Percentiles rank a stretch among this genome's conserved stretches.
These are phyloP conservation scores for Dasypogon diadema DNA, from an alignment of 2,888 invertebrate species.

Conservation along the genomic window DNA sequence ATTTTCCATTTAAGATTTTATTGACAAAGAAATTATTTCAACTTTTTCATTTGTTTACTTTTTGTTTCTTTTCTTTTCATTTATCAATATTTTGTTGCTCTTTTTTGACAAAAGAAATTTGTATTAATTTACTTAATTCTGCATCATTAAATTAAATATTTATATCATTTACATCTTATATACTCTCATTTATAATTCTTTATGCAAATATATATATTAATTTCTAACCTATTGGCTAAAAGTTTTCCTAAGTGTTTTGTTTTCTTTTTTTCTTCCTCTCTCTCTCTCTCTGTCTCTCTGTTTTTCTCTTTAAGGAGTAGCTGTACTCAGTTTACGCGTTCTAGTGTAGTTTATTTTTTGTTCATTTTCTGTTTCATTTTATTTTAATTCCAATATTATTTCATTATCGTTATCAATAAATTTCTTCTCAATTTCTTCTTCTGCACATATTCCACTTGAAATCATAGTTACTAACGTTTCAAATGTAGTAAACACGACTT, in stretches of 20 bases:
- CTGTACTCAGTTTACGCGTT: conserved; percentile 1
- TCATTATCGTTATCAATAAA: background rate
- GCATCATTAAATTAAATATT: conserved; percentile 53
- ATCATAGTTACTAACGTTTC: conserved; percentile 28
- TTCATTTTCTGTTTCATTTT: conserved; percentile 5
- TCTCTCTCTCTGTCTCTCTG: too few species aligned
- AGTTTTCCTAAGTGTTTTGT: conserved; percentile 37
- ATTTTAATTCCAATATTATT: conserved; percentile 4
- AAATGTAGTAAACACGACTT: conserved; percentile 20
- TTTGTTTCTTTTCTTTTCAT: conserved; percentile 33
- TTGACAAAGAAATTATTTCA: conserved; percentile 54
- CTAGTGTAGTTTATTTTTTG: conserved; percentile 11
- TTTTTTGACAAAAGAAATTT: conserved; percentile 51
- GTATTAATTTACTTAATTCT: conserved; percentile 49
- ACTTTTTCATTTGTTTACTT: conserved; percentile 45
- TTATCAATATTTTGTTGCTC: conserved; percentile 47
- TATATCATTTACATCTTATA: conserved; percentile 55
- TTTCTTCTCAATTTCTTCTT: background rate
- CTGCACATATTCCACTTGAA: too few species aligned
- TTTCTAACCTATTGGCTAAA: conserved; percentile 45
- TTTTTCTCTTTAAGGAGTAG: conserved; percentile 38
- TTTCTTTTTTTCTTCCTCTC: too few species aligned
- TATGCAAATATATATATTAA: conserved; percentile 51
- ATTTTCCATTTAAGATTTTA: conserved; percentile 53
- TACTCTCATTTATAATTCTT: conserved; percentile 47